Base-by-base conservation (phyloP, 2,888 invertebrate species). In the Eurytoma adleriae region DNA sequence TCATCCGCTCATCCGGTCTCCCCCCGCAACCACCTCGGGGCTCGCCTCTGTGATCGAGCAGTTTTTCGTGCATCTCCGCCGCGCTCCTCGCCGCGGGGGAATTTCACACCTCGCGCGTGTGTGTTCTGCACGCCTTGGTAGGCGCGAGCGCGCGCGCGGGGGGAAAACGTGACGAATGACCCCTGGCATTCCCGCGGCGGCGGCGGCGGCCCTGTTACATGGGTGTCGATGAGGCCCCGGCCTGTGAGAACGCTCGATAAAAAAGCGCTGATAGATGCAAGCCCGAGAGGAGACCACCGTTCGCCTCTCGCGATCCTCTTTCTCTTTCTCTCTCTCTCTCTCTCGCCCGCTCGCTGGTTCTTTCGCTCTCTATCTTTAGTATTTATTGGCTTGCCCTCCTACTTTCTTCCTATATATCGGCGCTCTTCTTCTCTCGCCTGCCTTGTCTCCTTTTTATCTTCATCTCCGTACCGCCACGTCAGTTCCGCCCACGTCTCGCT, bases 231-330 rank as follows among this genome's bases (percentile, higher is more conserved):
- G 69, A 77, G 20, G 30, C n/a, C 27, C n/a, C n/a, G 74, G 59
- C 56, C 83, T 84, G 85, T 86, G 86, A 87, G 86, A 87, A 87
- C 84, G 84, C 83, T 71, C 69, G 83, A 85, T 86, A 87, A 87
- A 88, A 88, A 87, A 83, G 59, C 77, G 78, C 81, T 83, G 85
- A 87, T 85, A 67, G 71, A 76, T 76, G 56, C 71, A 61, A 48
- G 59, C 69, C 40, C 62, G 48, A 62, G 62, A 64, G n/a, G 66
- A 86, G 85, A 85, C 83, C 84, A 85, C 82, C 85, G 84, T 83
- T 84, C 82, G 82, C 62, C 80, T 12, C 27, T 48, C 16, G 69
- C 61, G 75, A 64, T 50, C 66, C 52, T 57, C 61, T 20, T n/a
- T 66, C 59, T 61, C 50, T 67, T 78, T 62, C 62, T 79, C 69